Evolutionary conservation across 1,140 invertebrate species (phyloP).

Genomic region (Tetraneura akinire): DNA sequence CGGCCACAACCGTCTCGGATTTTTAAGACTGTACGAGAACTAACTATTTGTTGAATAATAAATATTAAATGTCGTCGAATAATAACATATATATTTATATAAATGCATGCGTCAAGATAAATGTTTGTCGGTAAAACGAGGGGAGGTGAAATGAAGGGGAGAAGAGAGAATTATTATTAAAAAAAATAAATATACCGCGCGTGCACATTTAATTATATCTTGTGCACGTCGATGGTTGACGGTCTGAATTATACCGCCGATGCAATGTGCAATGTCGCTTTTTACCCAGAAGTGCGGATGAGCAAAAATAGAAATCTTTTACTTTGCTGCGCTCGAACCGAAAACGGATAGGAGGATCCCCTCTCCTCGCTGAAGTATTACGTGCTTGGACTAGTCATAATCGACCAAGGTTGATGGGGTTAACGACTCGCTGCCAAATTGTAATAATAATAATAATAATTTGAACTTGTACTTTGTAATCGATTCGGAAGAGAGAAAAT

Average conservation of each 20-base stretch:
- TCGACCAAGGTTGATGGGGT: background rate
- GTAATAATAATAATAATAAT: background rate
- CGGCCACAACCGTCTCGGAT: no score
- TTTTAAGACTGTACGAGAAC: no score
- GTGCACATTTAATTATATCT: background rate
- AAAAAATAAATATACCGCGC: background rate
- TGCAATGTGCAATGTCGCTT: slow-evolving; percentile 1
- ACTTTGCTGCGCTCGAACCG: background rate
- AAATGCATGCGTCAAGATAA: background rate
- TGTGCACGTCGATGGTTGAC: slow-evolving; percentile 7
- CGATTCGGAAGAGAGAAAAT: no score
- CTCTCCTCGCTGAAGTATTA: background rate
- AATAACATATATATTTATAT: no score
- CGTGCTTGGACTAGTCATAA: no score
- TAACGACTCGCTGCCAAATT: slow-evolving; percentile 2
- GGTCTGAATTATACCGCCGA: no score
- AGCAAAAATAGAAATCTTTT: slow-evolving; percentile 25
- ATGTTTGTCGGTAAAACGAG: background rate
- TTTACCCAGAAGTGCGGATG: no score
- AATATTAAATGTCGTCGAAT: no score
- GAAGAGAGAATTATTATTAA: background rate
- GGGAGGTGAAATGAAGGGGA: background rate
- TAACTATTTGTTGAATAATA: no score
- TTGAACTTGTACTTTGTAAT: background rate
- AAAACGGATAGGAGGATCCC: background rate